Base-by-base conservation (phyloP, 2,888 invertebrate species). In the Chrysomela aeneicollis region DNA sequence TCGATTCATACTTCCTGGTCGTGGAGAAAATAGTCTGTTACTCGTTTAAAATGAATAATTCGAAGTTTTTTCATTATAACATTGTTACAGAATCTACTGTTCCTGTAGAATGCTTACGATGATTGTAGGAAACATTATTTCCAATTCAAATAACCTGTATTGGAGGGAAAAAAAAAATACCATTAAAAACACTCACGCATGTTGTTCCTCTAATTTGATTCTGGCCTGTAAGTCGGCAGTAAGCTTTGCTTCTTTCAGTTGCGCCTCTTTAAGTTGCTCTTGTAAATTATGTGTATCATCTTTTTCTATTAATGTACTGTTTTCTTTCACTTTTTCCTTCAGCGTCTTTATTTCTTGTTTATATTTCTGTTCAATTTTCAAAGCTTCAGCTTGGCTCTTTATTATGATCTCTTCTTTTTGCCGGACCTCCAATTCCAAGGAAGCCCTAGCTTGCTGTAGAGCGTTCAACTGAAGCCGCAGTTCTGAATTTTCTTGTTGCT, bases 311-410 rank as follows among this genome's bases (percentile, higher is more conserved):
- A 82, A 77, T 66, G 81, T 81, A 1, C 81, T 72, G 64, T 84
- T 84, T 61, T 84, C 84, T 57, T 83, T 81, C 6, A 85, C 68
- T 66, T 82, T 82, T 17, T 81, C 79, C 64, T 81, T 83, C 26
- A 78, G 67, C 47, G 74, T 72, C 63, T 78, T 77, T n/a, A 79
- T 70, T 70, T 81, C 81, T 58, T 73, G 70, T 69, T 76, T 73
- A 55, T 72, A 73, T 1, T 67, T 64, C 51, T 77, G 75, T 60
- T 79, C 79, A 68, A 76, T 77, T 37, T 77, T 78, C 21, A 77
- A 71, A 1, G 71, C 64, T 60, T 81, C 81, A 15, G 80, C 80
- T 66, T 81, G 79, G 4, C 76, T 74, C 71, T 80, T 82, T 51
- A 82, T 74, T 17, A 78, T 74, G 10, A 81, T 67, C 66, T 82